A percentile compares a stretch with the other conserved stretches of the same genome.
Evolutionary conservation across 1,140 invertebrate species (phyloP).

Genomic region (Rhizoglyphus robini): DNA sequence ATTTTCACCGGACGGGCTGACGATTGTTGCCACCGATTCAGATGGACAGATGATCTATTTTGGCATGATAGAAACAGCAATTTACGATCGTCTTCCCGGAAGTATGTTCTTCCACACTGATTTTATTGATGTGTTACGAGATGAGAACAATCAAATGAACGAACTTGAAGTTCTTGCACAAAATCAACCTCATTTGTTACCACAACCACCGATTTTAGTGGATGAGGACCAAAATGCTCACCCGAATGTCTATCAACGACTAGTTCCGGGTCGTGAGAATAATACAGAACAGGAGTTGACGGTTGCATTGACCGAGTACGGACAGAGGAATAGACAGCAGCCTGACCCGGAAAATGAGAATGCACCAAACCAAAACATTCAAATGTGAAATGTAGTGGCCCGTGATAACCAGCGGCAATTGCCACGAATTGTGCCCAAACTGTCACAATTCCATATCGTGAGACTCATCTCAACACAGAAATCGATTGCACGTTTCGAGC

Average conservation of each 20-base stretch:
- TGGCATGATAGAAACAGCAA: constrained; percentile 56
- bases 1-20: constrained; percentile 73
- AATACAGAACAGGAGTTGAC: no score
- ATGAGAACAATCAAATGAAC: constrained; percentile 68
- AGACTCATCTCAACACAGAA: no score
- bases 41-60: constrained; percentile 84
- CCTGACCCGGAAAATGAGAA: no score
- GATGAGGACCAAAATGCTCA: constrained; percentile 92
- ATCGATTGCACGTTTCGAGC: no score
- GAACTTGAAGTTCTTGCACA: constrained; percentile 98
- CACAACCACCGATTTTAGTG: constrained; percentile 91
- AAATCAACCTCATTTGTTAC: constrained; percentile 89
- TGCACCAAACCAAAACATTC: no score
- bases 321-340: no score
- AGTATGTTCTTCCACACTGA: constrained; percentile 97
- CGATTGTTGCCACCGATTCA: constrained; percentile 81
- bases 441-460: no score
- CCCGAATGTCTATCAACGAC: constrained; percentile 61
- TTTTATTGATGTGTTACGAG: constrained; percentile 76
- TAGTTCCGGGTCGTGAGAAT: no score
- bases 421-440: no score
- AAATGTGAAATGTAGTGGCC: no score
- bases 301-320: no score
- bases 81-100: constrained; percentile 51
- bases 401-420: no score